Base-by-base conservation (phyloP, 2,113 vertebrate species). In the Raphicerus campestris region DNA sequence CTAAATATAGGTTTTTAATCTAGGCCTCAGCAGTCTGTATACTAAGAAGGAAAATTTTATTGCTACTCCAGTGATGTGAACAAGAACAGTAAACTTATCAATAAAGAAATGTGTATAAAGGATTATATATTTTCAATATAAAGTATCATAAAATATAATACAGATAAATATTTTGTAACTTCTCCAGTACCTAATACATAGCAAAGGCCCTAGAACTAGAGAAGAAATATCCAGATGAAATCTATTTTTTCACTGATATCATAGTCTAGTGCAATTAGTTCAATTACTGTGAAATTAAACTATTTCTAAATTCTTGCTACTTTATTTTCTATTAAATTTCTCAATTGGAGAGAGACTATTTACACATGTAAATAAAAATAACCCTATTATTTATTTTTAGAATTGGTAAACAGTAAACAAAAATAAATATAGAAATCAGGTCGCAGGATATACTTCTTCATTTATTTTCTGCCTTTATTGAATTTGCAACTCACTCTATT, bases 1-100 rank as follows among this genome's bases (percentile, higher is more conserved):
- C 90, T 98, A 98, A 98, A 98, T 94, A 98, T 89, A 97, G 60
- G 87, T 97, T 97, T 98, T 98, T 98, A 98, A 98, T 98, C 93
- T 97, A 89, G 91, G 84, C 24, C 93, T 95, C 92, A 98, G 58
- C 66, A 98, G 75, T 94, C 87, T 93, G 75, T 97, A 97, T 91
- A 93, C 66, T 92, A 58, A 90, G 61, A 77, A 75, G 51, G 91
- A 86, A 95, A 70, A 53, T 35, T 32, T 94, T 96, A 94, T 84
- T 96, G 26, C 51, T 95, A 51, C 8, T 73, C 90, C 39, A 93
- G 70, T 80, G 53, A 53, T 49, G n/a, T 81, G 6, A 93, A 92
- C 45, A 77, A 49, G 28, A 82, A 95, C 88, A 32, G n/a, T 45
- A 10, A 86, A 61, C 13, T 85, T 92, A 82, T 63, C 26, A 96